Evolutionary conservation across 2,888 invertebrate genomes (phyloP), one percentile per base, ranked within the genome.

Genomic region (Tineola bisselliella): DNA sequence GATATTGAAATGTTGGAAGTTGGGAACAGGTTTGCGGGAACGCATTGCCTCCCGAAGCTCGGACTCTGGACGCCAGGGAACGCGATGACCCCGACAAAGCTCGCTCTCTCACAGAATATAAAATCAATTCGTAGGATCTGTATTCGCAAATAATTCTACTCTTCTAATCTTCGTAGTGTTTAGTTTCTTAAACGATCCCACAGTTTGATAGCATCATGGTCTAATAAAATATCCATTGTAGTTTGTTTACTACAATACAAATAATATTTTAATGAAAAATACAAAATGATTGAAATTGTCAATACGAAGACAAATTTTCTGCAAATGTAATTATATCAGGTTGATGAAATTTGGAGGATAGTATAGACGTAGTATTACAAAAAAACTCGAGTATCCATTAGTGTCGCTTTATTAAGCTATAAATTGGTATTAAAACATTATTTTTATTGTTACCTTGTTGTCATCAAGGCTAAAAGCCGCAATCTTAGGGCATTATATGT

Each of bases 1-100:
- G 76, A 82, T 84, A 84, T 84, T 83, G 83, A 83, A 84, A 84
- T 83, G 78, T 73, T 71, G 73, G 54, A 6, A 60, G 62, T 15
- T 43, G 15, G 44, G 72, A 84, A 86, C 84, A 76, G 81, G 84
- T 84, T 86, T 81, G 74, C 72, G 73, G 73, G 44, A 48, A 44
- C 44, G 60, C 60, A 44, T 60, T 25, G 31, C 30, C 33, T 30
- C 31, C 44, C 59, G 44, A 33, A 19, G 33, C 38, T 71, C 67
- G 71, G 70, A 67, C 73, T 67, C 70, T 13, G 11, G 61, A 17
- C 31, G 77, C 73, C 70, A 73, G 78, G 80, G 81, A 80, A 81
- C 78, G 78, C 75, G 71, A 72, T 80, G 84, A 83, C 81, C 84
- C 77, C 75, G 65, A 64, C 64, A 68, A 69, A 68, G 75, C 79